These are phyloP conservation scores for Phalacrocorax brasilianus DNA, from an alignment of 2,113 vertebrate species.

Conservation along the genomic window DNA sequence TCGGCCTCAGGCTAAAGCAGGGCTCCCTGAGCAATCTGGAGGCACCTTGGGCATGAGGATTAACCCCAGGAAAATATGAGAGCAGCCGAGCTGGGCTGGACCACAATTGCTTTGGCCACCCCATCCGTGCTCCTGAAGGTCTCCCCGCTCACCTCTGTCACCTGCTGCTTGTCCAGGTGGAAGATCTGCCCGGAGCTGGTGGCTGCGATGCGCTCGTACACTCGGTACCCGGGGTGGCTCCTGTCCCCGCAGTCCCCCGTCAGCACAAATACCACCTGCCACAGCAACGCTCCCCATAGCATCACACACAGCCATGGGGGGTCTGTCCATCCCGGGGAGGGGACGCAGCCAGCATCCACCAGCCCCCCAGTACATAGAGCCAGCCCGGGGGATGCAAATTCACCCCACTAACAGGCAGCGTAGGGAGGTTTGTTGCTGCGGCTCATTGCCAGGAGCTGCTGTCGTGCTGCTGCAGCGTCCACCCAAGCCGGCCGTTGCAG, in stretches of 20 bases:
- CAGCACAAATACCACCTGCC: constrained; percentile 91
- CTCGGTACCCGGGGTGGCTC: constrained; percentile 89
- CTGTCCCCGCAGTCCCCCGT: constrained; percentile 94
- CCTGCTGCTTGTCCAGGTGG: constrained; percentile 94
- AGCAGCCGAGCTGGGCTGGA: neutral
- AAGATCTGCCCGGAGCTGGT: constrained; percentile 93
- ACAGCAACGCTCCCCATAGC: neutral
- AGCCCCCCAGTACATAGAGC: fast-evolving
- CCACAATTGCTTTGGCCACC: fast-evolving
- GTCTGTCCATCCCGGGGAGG: neutral
- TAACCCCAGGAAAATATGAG: neutral
- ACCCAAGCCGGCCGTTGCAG: fast-evolving
- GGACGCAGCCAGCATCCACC: neutral
- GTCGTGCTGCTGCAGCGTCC: fast-evolving
- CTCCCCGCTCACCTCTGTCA: constrained; percentile 83
- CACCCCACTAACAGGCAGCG: fast-evolving
- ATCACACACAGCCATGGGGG: fast-evolving
- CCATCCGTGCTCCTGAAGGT: fast-evolving
- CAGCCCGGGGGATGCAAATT: neutral
- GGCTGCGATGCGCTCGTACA: constrained; percentile 89
- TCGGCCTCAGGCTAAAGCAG: neutral
- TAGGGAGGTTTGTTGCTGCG: fast-evolving
- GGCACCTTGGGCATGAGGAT: neutral
- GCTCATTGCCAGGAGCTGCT: neutral
- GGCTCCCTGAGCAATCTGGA: neutral